Percentiles rank a stretch among this genome's conserved stretches.
phyloP scores from a whole-genome alignment of 2,888 invertebrate species.

The Hololepta plana region DNA sequence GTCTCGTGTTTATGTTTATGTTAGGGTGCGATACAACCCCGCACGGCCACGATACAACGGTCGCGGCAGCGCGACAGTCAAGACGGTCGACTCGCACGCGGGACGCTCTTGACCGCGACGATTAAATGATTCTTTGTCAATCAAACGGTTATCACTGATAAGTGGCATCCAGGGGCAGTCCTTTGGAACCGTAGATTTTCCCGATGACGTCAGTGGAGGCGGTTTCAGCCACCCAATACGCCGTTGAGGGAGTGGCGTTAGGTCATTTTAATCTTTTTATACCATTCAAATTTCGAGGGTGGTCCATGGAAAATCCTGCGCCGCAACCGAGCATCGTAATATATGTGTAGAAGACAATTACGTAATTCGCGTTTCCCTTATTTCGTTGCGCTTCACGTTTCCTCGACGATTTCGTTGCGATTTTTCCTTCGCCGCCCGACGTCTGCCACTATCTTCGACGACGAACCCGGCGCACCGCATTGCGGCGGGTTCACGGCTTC shows the following conservation, averaged over 20 bases:
- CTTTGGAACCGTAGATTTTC: constrained; percentile 21
- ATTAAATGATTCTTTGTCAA: constrained; percentile 11
- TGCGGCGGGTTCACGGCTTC: too few species aligned
- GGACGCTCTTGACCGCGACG: constrained; percentile 3
- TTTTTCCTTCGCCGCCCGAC: too few species aligned
- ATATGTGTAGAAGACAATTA: too few species aligned
- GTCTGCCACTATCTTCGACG: too few species aligned
- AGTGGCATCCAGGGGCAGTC: constrained; percentile 22
- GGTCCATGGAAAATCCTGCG: constrained; percentile 25
- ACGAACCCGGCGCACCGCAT: too few species aligned
- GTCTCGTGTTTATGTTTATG: constrained; percentile 28
- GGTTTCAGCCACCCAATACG: constrained; percentile 26
- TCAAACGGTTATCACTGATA: constrained; percentile 18
- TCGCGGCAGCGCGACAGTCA: too few species aligned
- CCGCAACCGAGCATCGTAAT: too few species aligned
- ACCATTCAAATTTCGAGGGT: constrained; percentile 29
- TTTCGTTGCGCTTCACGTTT: too few species aligned
- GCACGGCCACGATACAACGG: constrained; percentile 9
- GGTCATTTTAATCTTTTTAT: constrained; percentile 31
- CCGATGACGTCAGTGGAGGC: constrained; percentile 30
- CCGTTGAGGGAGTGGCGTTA: constrained; percentile 28
- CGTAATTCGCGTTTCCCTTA: too few species aligned
- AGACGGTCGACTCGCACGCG: too few species aligned
- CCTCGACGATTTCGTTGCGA: too few species aligned
- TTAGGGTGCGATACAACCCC: constrained; percentile 19